A percentile compares a stretch with the other conserved stretches of the same genome.
Evolutionary conservation across 2,888 invertebrate genomes (phyloP).

Genomic region (Drosophila stalkeri): DNA sequence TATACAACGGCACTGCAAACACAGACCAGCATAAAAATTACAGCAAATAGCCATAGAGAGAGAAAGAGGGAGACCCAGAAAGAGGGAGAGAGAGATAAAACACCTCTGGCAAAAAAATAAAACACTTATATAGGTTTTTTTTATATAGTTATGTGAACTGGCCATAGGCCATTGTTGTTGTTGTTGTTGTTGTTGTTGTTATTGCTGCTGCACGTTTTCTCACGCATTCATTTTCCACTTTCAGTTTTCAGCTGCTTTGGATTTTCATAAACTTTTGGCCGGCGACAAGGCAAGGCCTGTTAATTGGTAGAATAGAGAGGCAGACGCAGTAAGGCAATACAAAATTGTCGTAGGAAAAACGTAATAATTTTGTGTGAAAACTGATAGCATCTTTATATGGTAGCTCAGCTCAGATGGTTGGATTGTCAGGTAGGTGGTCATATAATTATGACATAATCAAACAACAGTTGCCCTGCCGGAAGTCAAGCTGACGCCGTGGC

Average conservation of each 20-base stretch:
- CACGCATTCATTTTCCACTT: slow-evolving; percentile 78
- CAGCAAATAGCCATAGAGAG: slow-evolving; percentile 15
- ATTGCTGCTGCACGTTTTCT: slow-evolving; percentile 63
- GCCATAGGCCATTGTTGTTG: slow-evolving; percentile 42
- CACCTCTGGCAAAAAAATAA: slow-evolving; percentile 52
- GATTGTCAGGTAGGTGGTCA: slow-evolving; percentile 46
- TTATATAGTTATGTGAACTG: slow-evolving; percentile 37
- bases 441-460: slow-evolving; percentile 68
- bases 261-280: slow-evolving; percentile 73
- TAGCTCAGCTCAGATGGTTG: not conserved
- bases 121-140: slow-evolving; percentile 6
- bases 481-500: slow-evolving; percentile 38
- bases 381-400: slow-evolving; percentile 69
- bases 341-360: slow-evolving; percentile 54
- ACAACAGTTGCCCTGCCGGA: slow-evolving; percentile 49
- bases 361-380: slow-evolving; percentile 74
- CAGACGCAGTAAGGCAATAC: slow-evolving; percentile 20
- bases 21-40: slow-evolving; percentile 65
- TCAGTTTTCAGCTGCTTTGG: slow-evolving; percentile 59
- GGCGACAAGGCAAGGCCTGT: slow-evolving; percentile 44
- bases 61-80: not conserved
- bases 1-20: slow-evolving; percentile 67
- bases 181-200: slow-evolving; percentile 53
- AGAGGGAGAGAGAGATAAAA: slow-evolving; percentile 2
- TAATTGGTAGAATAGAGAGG: slow-evolving; percentile 64